Percentiles rank a stretch among this genome's conserved stretches.
Conservation (phyloP, 2,113 vertebrate genomes). For the human region DNA sequence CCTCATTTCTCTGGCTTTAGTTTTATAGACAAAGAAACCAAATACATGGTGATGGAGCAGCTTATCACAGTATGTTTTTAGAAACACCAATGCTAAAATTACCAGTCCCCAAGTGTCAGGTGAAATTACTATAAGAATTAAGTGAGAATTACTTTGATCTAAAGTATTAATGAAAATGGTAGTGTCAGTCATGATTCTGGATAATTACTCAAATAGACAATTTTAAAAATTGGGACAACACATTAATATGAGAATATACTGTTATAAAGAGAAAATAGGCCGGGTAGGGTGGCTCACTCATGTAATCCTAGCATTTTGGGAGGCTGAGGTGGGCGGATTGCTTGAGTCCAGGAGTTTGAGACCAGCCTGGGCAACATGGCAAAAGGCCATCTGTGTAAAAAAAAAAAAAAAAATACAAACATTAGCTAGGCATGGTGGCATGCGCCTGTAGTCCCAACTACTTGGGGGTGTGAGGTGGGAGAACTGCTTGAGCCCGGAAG, state of each 20-base stretch:
- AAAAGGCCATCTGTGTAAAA: no score
- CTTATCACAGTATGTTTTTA: background rate
- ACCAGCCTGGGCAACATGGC: no score
- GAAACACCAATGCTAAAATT: background rate
- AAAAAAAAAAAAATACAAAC: no score
- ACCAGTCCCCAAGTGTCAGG: background rate
- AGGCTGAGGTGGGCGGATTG: no score
- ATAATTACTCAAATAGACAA: background rate
- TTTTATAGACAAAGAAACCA: background rate
- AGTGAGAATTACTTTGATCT: background rate
- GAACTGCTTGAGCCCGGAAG: no score
- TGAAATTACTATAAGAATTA: background rate
- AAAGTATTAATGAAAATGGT: background rate
- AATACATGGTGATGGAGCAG: background rate
- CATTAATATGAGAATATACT: background rate
- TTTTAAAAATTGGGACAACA: background rate
- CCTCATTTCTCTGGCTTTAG: background rate
- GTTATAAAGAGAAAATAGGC: background rate
- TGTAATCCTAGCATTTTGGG: no score
- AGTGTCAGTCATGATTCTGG: background rate
- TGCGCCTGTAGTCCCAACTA: no score
- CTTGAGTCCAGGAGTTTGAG: no score
- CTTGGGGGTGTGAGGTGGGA: no score
- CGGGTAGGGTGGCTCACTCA: no score
- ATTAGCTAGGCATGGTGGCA: no score